These are phyloP conservation scores for Diloba caeruleocephala DNA, from an alignment of 2,888 invertebrate genomes.

Conservation along the genomic window DNA sequence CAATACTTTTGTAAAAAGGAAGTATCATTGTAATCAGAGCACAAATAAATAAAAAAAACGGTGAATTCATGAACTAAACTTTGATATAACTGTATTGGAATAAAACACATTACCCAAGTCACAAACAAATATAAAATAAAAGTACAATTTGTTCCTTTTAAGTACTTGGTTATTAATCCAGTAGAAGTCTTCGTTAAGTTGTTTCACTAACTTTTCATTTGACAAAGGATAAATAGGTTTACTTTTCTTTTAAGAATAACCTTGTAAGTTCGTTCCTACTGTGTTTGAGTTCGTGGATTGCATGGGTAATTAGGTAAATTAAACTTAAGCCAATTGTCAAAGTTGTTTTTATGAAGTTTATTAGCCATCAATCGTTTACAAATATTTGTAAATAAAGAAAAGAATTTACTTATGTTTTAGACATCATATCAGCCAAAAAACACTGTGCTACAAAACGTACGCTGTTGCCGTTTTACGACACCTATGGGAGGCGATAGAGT, in stretches of 20 bases:
- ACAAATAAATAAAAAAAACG: too few species aligned
- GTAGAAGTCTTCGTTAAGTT: conserved; percentile 18
- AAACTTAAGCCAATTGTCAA: conserved; percentile 4
- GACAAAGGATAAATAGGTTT: conserved; percentile 12
- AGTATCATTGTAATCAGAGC: too few species aligned
- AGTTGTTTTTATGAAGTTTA: background rate
- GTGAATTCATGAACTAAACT: too few species aligned
- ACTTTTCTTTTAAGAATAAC: background rate
- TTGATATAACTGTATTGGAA: background rate
- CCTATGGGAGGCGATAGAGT: too few species aligned
- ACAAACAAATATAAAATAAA: background rate
- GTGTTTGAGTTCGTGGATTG: background rate
- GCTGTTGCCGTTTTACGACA: too few species aligned
- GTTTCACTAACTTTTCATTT: conserved; percentile 13
- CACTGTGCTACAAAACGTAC: too few species aligned
- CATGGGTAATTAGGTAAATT: conserved; percentile 2
- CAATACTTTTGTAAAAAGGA: too few species aligned
- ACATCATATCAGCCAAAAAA: too few species aligned
- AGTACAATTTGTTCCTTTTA: conserved; percentile 1
- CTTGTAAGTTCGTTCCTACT: background rate
- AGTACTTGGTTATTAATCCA: conserved; percentile 24
- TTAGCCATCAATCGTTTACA: background rate
- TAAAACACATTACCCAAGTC: background rate
- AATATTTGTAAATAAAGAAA: background rate
- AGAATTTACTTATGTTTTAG: too few species aligned